Conservation (phyloP, 2,888 invertebrate species). For the Odontothrips loti region DNA sequence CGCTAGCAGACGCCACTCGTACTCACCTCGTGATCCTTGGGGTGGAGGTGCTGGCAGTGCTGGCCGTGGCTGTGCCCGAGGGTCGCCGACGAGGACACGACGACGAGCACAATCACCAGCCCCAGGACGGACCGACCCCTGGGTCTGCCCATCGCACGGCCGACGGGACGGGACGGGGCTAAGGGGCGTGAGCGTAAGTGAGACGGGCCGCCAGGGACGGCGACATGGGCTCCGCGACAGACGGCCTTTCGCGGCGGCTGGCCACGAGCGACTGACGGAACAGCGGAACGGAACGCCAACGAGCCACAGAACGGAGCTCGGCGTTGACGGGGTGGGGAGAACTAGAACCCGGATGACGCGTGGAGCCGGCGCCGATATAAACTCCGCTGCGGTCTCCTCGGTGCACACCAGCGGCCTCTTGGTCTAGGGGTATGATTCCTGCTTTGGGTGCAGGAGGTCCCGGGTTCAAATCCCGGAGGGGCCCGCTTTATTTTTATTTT, state of each 20-base stretch:
- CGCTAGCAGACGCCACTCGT: neutral
- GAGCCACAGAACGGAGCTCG: too few relatives aligned
- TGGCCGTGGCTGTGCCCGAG: neutral
- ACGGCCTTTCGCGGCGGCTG: neutral
- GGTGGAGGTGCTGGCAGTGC: slow-evolving; percentile 9
- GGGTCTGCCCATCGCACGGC: neutral
- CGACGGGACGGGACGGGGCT: neutral
- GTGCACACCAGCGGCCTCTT: slow-evolving; percentile 37
- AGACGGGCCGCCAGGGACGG: neutral
- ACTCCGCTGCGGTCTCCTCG: too few relatives aligned
- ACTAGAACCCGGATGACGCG: too few relatives aligned
- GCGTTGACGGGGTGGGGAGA: too few relatives aligned
- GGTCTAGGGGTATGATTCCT: slow-evolving; percentile 53
- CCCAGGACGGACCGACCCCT: neutral
- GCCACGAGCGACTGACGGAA: neutral
- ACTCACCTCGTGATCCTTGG: slow-evolving; percentile 1
- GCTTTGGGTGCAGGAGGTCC: slow-evolving; percentile 53
- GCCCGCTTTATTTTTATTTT: slow-evolving; percentile 43
- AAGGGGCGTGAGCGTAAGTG: neutral
- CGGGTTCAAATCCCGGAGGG: slow-evolving; percentile 53
- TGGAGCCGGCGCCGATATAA: too few relatives aligned
- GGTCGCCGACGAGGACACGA: neutral
- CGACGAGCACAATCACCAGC: neutral
- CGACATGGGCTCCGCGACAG: neutral
- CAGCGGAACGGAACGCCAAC: neutral